These are phyloP conservation scores for Augochlora pura DNA, from an alignment of 1,140 invertebrate genomes.

Conservation along the genomic window DNA sequence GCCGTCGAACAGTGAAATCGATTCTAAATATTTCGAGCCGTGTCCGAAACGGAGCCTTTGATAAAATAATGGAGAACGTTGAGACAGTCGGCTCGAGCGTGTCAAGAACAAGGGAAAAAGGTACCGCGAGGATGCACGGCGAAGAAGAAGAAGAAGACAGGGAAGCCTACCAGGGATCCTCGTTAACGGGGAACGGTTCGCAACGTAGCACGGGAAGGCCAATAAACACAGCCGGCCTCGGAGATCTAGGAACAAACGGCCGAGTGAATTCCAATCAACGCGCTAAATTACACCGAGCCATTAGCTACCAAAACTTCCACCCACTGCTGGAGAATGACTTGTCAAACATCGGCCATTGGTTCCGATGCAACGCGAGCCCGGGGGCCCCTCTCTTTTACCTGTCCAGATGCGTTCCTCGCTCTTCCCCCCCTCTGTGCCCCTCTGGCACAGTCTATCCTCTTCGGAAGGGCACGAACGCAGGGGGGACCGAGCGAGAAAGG, in stretches of 20 bases:
- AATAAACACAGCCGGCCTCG: background rate
- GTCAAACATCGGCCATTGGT: slow-evolving; percentile 51
- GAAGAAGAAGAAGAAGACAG: background rate
- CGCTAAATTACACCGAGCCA: slow-evolving; percentile 49
- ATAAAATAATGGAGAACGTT: background rate
- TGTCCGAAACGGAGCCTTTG: background rate
- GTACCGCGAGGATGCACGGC: background rate
- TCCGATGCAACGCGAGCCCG: slow-evolving; percentile 22
- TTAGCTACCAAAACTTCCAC: slow-evolving; percentile 58
- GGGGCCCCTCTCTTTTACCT: slow-evolving; percentile 46
- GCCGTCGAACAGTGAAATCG: too few species aligned
- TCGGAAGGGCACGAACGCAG: too few species aligned
- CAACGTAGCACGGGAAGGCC: background rate
- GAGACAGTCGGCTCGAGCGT: background rate
- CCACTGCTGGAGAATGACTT: slow-evolving; percentile 48
- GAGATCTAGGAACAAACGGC: slow-evolving; percentile 31
- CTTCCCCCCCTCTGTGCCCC: too few species aligned
- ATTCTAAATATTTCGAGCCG: too few species aligned
- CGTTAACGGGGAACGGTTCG: slow-evolving; percentile 21
- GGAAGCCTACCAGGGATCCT: background rate
- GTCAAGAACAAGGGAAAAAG: background rate
- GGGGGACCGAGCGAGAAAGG: slow-evolving; percentile 7
- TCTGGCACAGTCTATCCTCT: too few species aligned
- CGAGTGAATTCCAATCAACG: slow-evolving; percentile 45
- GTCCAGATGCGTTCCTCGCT: slow-evolving; percentile 58